Percentiles rank a stretch among this genome's conserved stretches.
These are phyloP conservation scores for Bos javanicus DNA, from an alignment of 2,113 vertebrate genomes.

Conservation along the genomic window DNA sequence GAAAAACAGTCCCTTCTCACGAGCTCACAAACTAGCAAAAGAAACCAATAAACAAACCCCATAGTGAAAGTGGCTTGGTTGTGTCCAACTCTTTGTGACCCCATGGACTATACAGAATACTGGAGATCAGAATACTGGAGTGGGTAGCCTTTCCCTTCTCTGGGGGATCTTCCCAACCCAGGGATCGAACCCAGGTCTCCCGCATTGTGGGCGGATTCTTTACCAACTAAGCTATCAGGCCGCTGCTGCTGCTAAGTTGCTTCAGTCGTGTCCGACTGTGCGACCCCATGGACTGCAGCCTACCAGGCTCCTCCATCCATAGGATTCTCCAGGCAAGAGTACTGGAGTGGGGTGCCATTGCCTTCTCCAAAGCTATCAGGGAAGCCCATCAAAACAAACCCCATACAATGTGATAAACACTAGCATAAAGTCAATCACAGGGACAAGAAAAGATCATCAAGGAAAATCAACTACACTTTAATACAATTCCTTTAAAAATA, in stretches of 20 bases:
- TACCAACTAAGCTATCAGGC: neutral
- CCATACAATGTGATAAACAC: neutral
- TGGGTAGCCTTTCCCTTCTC: neutral
- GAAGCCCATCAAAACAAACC: neutral
- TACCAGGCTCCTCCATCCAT: too few relatives aligned
- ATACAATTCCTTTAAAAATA: neutral
- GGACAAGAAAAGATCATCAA: neutral
- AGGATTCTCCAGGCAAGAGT: too few relatives aligned
- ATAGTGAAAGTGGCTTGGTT: neutral
- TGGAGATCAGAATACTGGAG: neutral
- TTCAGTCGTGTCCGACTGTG: too few relatives aligned
- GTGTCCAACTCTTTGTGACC: neutral
- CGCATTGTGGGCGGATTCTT: rapidly evolving
- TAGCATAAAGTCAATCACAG: neutral
- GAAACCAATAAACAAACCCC: neutral
- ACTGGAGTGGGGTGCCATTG: too few relatives aligned
- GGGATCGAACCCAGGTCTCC: neutral
- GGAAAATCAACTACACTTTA: neutral
- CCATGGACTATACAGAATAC: neutral
- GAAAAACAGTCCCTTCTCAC: neutral
- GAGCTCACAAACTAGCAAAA: neutral
- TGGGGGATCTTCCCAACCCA: neutral
- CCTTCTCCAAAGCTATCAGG: neutral
- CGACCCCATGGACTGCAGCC: too few relatives aligned
- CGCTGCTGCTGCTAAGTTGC: too few relatives aligned